Evolutionary conservation across 2,113 vertebrate species (phyloP).

Genomic region (Eretmochelys imbricata): DNA sequence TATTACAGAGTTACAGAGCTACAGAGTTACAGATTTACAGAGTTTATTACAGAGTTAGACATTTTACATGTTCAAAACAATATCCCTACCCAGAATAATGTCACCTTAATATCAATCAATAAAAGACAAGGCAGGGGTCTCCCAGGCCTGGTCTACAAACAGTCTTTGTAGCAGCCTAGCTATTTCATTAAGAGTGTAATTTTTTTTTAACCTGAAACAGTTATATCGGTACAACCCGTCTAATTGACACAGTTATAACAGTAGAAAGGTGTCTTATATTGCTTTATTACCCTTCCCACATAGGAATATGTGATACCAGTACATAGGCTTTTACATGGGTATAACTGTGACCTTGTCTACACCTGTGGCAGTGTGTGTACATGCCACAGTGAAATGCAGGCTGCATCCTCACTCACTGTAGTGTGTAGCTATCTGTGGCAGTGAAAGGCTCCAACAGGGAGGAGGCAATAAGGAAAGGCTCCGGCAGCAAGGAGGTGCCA

Average conservation of each 20-base stretch:
- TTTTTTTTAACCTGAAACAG: no score
- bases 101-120: background rate
- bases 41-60: no score
- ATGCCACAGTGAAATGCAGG: background rate
- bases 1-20: no score
- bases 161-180: background rate
- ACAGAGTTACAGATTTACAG: no score
- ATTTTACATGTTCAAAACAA: background rate
- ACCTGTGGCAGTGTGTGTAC: background rate
- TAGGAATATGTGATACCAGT: background rate
- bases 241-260: no score
- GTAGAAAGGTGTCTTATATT: background rate
- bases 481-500: no score
- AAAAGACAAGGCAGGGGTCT: background rate
- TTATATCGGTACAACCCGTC: no score
- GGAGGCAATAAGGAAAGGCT: no score
- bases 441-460: no score
- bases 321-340: background rate
- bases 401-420: background rate
- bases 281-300: background rate
- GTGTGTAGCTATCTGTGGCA: no score
- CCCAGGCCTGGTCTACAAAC: background rate
- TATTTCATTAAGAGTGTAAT: background rate
- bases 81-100: background rate
- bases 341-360: background rate